These are phyloP conservation scores for Astyanax mexicanus DNA, from an alignment of 2,797 vertebrate species.

Conservation along the genomic window DNA sequence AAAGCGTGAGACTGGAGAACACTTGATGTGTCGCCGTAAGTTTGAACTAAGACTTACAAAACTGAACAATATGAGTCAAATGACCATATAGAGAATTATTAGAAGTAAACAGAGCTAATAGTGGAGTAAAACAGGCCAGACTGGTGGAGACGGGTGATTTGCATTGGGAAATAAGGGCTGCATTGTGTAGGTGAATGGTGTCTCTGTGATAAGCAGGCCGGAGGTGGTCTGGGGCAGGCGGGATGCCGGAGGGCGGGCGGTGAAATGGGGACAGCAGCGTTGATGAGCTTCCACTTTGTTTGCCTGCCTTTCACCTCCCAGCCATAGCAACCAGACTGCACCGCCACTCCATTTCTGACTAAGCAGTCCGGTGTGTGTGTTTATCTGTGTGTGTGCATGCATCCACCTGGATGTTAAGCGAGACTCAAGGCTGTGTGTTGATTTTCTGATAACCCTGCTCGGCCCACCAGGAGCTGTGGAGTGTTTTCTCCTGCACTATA, in stretches of 20 bases:
- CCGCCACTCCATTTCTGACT: neutral
- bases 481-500: constrained; percentile 15
- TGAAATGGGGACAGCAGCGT: constrained; percentile 5
- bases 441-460: neutral
- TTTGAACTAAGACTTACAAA: no score
- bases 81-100: neutral
- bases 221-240: constrained; percentile 16
- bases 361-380: constrained; percentile 44
- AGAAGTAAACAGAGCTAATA: neutral
- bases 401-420: neutral
- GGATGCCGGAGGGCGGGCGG: neutral
- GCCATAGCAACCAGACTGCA: neutral
- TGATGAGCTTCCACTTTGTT: constrained; percentile 8
- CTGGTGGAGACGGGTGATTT: neutral
- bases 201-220: constrained; percentile 15
- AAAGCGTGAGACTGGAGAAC: no score
- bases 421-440: neutral
- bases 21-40: no score
- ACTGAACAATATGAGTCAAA: neutral
- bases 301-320: neutral
- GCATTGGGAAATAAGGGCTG: neutral
- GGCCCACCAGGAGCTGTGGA: neutral
- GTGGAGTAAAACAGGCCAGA: constrained; percentile 2
- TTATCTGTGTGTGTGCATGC: neutral
- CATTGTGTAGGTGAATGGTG: constrained; percentile 7